phyloP scores from a whole-genome alignment of 1,140 invertebrate species.

The Phocides pigmalion region DNA sequence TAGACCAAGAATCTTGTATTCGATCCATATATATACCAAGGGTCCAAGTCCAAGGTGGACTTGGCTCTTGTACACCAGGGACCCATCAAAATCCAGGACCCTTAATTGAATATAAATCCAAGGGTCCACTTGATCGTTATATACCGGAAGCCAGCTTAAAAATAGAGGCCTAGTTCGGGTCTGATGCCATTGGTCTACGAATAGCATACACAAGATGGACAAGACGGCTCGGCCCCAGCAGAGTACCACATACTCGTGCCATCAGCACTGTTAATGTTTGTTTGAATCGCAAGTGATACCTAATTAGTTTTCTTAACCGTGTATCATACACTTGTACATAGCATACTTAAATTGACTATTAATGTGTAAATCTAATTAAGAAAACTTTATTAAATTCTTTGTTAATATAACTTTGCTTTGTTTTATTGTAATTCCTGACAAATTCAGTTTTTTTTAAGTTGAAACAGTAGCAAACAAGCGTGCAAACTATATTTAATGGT shows the following conservation, averaged over 20 bases:
- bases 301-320: constrained; percentile 51
- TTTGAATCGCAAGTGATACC: constrained; percentile 36
- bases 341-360: constrained; percentile 54
- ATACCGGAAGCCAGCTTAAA: too few species aligned
- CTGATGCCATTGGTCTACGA: too few species aligned
- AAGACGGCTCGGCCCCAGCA: not conserved
- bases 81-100: too few species aligned
- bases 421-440: constrained; percentile 19
- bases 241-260: constrained; percentile 37
- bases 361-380: constrained; percentile 55
- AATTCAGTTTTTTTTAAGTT: not conserved
- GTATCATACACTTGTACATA: constrained; percentile 57
- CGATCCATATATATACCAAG: too few species aligned
- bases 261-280: constrained; percentile 31
- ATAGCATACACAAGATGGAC: not conserved
- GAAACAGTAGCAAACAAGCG: not conserved
- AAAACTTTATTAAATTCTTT: constrained; percentile 77
- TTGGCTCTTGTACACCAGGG: too few species aligned
- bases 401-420: constrained; percentile 58
- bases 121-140: too few species aligned
- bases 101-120: too few species aligned
- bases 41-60: too few species aligned
- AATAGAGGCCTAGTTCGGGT: too few species aligned
- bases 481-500: not conserved
- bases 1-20: too few species aligned